phyloP scores from a whole-genome alignment of 64 coral and sea anemone genomes.

The Porites lutea region DNA sequence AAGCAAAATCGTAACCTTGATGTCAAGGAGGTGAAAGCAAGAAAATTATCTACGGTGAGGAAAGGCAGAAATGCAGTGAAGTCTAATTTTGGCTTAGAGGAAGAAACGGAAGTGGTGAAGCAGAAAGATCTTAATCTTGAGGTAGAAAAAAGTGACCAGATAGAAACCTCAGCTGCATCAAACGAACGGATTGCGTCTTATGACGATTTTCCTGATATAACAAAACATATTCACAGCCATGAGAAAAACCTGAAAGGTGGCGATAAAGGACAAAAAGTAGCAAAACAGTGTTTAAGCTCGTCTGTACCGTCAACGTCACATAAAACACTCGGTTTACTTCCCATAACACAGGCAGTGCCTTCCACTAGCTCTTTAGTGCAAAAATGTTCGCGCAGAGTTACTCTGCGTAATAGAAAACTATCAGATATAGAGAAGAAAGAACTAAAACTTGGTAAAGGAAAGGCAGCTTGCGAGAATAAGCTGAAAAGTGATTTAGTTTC shows the following conservation, averaged over 20 bases:
- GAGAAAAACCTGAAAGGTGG: background rate
- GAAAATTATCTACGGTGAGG: background rate
- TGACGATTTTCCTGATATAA: background rate
- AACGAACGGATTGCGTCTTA: background rate
- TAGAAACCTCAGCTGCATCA: background rate
- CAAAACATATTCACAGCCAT: conserved; percentile 16
- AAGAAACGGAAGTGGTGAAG: background rate
- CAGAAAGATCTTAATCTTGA: background rate
- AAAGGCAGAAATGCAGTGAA: background rate
- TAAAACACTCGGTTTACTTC: background rate
- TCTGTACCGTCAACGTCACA: background rate
- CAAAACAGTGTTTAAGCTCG: background rate
- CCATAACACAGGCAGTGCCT: background rate
- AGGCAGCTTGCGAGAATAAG: background rate
- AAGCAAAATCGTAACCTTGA: background rate
- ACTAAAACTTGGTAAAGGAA: background rate
- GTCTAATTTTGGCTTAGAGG: background rate
- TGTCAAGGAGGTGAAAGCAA: background rate
- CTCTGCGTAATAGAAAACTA: conserved; percentile 18
- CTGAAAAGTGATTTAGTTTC: background rate
- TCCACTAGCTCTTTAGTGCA: background rate
- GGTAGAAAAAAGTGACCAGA: background rate
- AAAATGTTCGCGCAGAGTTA: background rate
- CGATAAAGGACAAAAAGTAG: background rate
- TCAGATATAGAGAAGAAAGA: background rate